A percentile compares a stretch with the other conserved stretches of the same genome.
Evolutionary conservation across 2,888 invertebrate species (phyloP).

Genomic region (Parasteatoda lunata): DNA sequence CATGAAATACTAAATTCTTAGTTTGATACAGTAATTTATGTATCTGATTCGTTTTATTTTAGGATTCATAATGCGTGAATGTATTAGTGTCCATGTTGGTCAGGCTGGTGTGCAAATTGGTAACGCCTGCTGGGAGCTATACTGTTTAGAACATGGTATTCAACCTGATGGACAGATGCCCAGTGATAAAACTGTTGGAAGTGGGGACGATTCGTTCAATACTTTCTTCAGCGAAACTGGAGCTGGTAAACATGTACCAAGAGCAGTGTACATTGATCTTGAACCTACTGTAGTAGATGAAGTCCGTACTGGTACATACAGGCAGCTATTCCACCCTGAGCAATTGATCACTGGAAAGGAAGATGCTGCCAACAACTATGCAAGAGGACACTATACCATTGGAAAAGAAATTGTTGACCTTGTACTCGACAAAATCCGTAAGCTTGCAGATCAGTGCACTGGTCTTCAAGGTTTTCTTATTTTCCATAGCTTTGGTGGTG

Average conservation of each 20-base stretch:
- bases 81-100: constrained; percentile 76
- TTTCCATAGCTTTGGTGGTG: constrained; percentile 73
- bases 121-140: constrained; percentile 73
- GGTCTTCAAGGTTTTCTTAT: constrained; percentile 74
- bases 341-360: constrained; percentile 75
- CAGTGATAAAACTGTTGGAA: constrained; percentile 90
- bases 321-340: constrained; percentile 74
- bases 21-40: no score
- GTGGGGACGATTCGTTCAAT: constrained; percentile 78
- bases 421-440: constrained; percentile 79
- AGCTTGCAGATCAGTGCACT: constrained; percentile 73
- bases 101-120: constrained; percentile 77
- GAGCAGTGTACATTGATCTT: constrained; percentile 87
- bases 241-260: constrained; percentile 90
- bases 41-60: no score
- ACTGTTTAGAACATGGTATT: constrained; percentile 76
- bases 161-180: constrained; percentile 88
- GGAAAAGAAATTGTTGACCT: constrained; percentile 79
- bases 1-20: no score
- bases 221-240: constrained; percentile 82
- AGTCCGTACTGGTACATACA: constrained; percentile 75
- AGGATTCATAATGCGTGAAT: constrained; percentile 74
- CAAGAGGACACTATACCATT: constrained; percentile 82
- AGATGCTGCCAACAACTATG: constrained; percentile 76
- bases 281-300: constrained; percentile 87